Evolutionary conservation across 2,888 invertebrate genomes (phyloP), one percentile per base, ranked within the genome.

Genomic region (Autographa pulchrina): DNA sequence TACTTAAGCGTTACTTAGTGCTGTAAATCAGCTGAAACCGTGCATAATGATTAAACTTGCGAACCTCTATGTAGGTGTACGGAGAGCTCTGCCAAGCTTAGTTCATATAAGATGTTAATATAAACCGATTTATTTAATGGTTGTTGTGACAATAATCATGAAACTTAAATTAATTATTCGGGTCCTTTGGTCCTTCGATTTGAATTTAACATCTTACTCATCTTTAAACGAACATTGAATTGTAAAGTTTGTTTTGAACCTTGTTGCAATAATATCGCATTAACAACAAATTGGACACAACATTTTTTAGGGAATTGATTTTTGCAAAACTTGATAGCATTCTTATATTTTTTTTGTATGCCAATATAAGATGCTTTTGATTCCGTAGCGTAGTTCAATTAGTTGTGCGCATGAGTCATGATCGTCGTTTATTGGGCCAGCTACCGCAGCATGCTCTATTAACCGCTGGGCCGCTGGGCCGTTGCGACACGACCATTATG

Each of bases 401-500:
- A 67, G 61, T 68, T 65, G 66, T 71, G 68, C 61, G 59, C 74
- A 65, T 82, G 73, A 74, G 69, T 82, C 74, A 77, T 69, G 73
- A 72, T 70, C 48, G 62, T 56, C 63, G 63, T 65, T 7, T 61
- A 68, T 61, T 73, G 61, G 35, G 60, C 25, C 80, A 88, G 80
- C 38, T 11, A 38, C 9, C 9, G 9, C 11, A 38, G 11, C 89
- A 91, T 92, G 92, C 88, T 92, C 92, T 92, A 91, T 92, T 92
- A 91, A 91, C 87, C 86, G 74, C 69, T 78, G 86, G 88, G 90
- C 87, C 86, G 74, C 69, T 78, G 86, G 88, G 90, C 90, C 91
- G 91, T 92, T 91, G 90, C 92, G 92, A 92, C 92, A 90, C 87
- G 82, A 68, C 87, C 87, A 90, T 86, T 86, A 81, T 81, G 84